phyloP scores from a whole-genome alignment of 2,113 vertebrate genomes.

The Psephotus haematonotus region DNA sequence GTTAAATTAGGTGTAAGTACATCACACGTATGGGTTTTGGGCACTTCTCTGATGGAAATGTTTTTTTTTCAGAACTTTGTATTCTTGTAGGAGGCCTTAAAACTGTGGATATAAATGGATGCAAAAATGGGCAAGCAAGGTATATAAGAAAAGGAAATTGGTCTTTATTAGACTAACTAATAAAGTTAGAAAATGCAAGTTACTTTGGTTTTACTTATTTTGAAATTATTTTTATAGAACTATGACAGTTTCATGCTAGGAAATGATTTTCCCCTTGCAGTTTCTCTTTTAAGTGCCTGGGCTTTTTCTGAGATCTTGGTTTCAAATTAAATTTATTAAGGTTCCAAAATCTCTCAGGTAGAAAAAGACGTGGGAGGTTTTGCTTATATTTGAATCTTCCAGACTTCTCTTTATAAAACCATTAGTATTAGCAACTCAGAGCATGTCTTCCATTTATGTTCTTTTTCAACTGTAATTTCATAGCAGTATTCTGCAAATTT shows the following conservation, averaged over 20 bases:
- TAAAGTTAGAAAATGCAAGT: neutral
- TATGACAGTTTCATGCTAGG: neutral
- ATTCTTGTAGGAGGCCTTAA: neutral
- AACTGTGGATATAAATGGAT: neutral
- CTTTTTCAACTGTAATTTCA: neutral
- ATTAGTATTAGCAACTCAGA: neutral
- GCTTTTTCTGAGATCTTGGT: neutral
- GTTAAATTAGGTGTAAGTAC: neutral
- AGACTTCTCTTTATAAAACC: neutral
- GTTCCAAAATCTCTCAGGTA: neutral
- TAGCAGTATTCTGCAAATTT: neutral
- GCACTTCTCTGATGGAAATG: neutral
- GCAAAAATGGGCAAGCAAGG: neutral
- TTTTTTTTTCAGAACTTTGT: neutral
- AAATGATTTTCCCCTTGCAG: neutral
- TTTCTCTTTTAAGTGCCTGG: neutral
- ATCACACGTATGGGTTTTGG: rapidly evolving
- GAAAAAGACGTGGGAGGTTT: neutral
- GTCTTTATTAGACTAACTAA: neutral
- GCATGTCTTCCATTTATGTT: neutral
- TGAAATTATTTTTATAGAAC: neutral
- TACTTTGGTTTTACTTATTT: neutral
- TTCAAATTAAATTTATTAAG: neutral
- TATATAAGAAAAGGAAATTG: neutral
- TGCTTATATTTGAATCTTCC: neutral